A percentile compares a stretch with the other conserved stretches of the same genome.
These are phyloP conservation scores for Eilema sororculum DNA, from an alignment of 2,888 invertebrate genomes.

Conservation along the genomic window DNA sequence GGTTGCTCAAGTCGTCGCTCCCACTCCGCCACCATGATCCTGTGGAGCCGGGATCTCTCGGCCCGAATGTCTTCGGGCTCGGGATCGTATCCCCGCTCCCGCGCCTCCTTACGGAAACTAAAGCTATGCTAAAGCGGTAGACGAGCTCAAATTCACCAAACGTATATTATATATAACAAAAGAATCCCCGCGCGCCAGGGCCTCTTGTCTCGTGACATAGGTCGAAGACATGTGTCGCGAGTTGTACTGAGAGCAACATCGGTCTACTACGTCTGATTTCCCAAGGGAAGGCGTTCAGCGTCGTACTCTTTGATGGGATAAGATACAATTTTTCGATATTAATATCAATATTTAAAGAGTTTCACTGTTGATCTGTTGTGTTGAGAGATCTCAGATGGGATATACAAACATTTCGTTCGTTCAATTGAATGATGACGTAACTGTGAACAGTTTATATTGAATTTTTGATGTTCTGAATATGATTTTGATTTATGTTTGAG, in stretches of 20 bases:
- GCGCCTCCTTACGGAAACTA: too few species aligned
- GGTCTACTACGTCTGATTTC: slow-evolving; percentile 52
- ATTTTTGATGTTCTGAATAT: neutral
- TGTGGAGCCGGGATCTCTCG: too few species aligned
- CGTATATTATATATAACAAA: too few species aligned
- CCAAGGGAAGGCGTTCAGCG: slow-evolving; percentile 40
- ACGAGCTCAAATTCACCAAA: too few species aligned
- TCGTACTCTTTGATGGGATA: slow-evolving; percentile 38
- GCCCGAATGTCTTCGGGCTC: too few species aligned
- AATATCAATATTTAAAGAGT: slow-evolving; percentile 45
- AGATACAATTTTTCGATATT: slow-evolving; percentile 48
- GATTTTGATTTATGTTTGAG: neutral
- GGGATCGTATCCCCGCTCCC: too few species aligned
- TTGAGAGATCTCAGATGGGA: neutral
- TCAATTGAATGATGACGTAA: neutral
- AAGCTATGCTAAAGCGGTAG: too few species aligned
- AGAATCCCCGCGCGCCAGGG: too few species aligned
- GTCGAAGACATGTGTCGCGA: too few species aligned
- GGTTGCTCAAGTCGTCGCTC: too few species aligned
- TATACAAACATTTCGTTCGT: neutral
- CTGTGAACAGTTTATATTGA: neutral
- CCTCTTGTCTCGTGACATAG: neutral
- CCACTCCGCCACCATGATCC: too few species aligned
- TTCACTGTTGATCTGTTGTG: slow-evolving; percentile 35
- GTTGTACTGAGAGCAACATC: slow-evolving; percentile 22